phyloP scores from a whole-genome alignment of 1,140 invertebrate genomes.

The Hylaeus anthracinus region DNA sequence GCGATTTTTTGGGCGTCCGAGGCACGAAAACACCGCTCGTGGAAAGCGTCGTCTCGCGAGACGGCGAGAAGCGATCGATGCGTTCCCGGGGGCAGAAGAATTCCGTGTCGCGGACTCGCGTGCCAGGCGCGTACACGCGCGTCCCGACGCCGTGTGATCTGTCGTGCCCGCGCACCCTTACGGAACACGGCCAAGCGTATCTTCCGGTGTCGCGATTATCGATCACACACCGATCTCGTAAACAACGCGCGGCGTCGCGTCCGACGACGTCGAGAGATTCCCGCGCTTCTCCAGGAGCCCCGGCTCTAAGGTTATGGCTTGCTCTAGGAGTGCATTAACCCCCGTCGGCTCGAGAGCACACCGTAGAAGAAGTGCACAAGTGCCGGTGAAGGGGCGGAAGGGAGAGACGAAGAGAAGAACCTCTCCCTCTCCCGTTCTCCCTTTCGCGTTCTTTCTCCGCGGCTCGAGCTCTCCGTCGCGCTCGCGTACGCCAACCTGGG shows the following conservation, averaged over 20 bases:
- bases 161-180: background rate
- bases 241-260: background rate
- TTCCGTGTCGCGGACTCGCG: constrained; percentile 2
- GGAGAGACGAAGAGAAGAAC: constrained; percentile 5
- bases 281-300: constrained; percentile 48
- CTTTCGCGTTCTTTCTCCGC: constrained; percentile 10
- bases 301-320: constrained; percentile 64
- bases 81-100: background rate
- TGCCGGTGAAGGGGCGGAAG: constrained; percentile 32
- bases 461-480: constrained; percentile 14
- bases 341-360: constrained; percentile 69
- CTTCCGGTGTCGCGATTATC: background rate
- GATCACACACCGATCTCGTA: constrained; percentile 21
- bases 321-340: constrained; percentile 79
- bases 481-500: background rate
- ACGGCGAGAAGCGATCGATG: no score
- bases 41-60: no score
- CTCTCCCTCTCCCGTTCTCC: background rate
- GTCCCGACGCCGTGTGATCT: background rate
- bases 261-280: constrained; percentile 47
- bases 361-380: constrained; percentile 67
- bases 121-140: background rate
- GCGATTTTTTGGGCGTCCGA: no score
- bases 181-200: background rate
- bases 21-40: no score